Conservation (phyloP, 2,113 vertebrate species). For the Pangasianodon hypophthalmus region DNA sequence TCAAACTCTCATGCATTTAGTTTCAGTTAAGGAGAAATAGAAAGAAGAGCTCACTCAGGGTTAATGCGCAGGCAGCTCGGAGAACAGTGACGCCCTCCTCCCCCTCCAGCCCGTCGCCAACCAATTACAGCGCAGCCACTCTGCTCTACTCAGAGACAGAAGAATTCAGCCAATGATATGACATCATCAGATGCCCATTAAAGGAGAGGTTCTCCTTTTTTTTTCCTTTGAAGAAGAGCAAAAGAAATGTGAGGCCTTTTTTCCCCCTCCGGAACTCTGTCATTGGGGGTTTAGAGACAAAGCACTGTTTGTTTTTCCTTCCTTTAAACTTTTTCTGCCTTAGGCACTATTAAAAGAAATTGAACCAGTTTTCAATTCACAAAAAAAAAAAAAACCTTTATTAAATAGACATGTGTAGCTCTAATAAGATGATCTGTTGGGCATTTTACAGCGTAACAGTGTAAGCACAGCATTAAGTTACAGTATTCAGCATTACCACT, state of each 20-base stretch:
- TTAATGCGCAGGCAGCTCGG: constrained; percentile 68
- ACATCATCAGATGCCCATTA: constrained; percentile 77
- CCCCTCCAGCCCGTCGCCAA: constrained; percentile 51
- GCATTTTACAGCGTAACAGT: neutral
- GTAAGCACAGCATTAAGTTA: neutral
- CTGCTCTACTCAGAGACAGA: constrained; percentile 73
- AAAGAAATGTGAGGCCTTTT: constrained; percentile 54
- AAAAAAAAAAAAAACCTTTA: neutral
- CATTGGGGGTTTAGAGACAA: constrained; percentile 53
- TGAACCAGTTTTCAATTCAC: neutral
- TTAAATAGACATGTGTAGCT: neutral
- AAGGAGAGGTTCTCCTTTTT: constrained; percentile 70
- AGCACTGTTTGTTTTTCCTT: constrained; percentile 52
- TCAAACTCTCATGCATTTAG: neutral
- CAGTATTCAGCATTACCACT: neutral
- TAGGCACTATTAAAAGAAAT: constrained; percentile 10
- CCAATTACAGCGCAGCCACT: constrained; percentile 70
- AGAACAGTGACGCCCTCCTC: constrained; percentile 53
- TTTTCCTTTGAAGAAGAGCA: constrained; percentile 53
- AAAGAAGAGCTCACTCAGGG: constrained; percentile 63
- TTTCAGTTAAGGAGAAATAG: constrained; percentile 37
- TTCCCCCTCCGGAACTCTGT: constrained; percentile 51
- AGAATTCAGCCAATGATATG: constrained; percentile 72
- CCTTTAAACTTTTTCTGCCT: constrained; percentile 15
- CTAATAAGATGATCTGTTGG: neutral